Evolutionary conservation across 92 coral and sea anemone genomes (phyloP), one percentile per base, ranked within the genome.

Genomic region (Zoanthus solanderi): DNA sequence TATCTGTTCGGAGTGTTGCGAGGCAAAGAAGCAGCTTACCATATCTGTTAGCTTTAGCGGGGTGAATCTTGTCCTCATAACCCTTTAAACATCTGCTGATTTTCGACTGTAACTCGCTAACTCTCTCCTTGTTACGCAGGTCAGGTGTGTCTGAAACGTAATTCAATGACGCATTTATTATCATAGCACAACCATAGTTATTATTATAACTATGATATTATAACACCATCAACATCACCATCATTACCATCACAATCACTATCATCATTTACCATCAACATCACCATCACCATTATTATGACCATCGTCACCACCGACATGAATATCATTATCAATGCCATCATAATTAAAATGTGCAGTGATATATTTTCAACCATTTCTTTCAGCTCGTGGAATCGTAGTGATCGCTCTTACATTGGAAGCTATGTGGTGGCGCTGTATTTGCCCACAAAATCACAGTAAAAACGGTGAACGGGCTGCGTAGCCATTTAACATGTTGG

Each of bases 11-110:
- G n/a, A 97, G 92, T 11, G 99, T 93, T 13, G 98, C 92, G 44
- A 97, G 94, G 71, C 99, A 97, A 72, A 97, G 94, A 6, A 97
- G 88, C 28, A 97, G 95, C 82, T 97, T 97, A 45, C 98, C 99
- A 15, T 94, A 95, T 37, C 99, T 94, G 90, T 92, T 94, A 8
- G 79, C 79, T 86, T 94, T 94, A 71, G 88, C 89, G 30, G 98
- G 97, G 73, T 90, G 90, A 16, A 87, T 87, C 42, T 76, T 75
- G 9, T 81, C 71, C 71, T 84, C 95, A 83, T 97, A 97, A 83
- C 95, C 96, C 63, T 93, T 95, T 83, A 97, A 87, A 84, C 92
- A 88, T 73, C 93, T 92, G 71, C 95, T 94, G 30, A 97, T 89
- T 66, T 89, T 86, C 6, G 96, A 72, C 88, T 97, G 99, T 32